Evolutionary conservation across 1,140 invertebrate genomes (phyloP), one percentile per base, ranked within the genome.

Genomic region (Neodiprion lecontei): DNA sequence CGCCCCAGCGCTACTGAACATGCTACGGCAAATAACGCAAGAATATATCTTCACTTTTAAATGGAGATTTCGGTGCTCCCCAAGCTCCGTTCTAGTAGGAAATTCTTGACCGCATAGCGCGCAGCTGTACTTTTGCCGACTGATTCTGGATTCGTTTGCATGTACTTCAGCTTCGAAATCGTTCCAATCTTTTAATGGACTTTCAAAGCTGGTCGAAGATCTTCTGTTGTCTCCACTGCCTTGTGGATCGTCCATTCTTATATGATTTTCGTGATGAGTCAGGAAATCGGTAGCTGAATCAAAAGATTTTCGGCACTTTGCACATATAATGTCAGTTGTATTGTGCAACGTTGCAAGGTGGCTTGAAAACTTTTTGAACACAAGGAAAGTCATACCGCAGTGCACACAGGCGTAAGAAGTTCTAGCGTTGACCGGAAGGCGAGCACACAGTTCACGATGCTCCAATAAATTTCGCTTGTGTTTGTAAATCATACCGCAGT

Each of bases 21-120:
- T 91, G 73, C 90, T 90, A 1, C 89, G 84, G 74, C 91, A 92
- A 48, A 91, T 85, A 7, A 87, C 90, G 73, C 91, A 92, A 0
- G 91, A 90, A 73, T 91, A 92, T 28, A 92, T 90, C 78, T 93
- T 93, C 2, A 92, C 88, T 77, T 92, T 91, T 28, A 92, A 85
- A 83, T 94, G 92, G 1, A 91, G 88, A 78, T 91, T 92, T 67
- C 91, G 91, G 78, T 94, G 93, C 76, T 93, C 91, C 0, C 89
- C 88, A 7, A 93, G 83, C 72, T 93, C 91, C 1, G 85, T 85
- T 21, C 90, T 89, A 12, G 91, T 89, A 47, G 89, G 81, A 79
- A 93, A 93, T 66, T 89, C 89, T 78, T 91, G 90, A 10, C 91
- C 90, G 75, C 92, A 94, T 10, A 93, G 89, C 11, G 90, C 88